Conservation (phyloP, 2,113 vertebrate species). For the Gymnobelideus leadbeateri region DNA sequence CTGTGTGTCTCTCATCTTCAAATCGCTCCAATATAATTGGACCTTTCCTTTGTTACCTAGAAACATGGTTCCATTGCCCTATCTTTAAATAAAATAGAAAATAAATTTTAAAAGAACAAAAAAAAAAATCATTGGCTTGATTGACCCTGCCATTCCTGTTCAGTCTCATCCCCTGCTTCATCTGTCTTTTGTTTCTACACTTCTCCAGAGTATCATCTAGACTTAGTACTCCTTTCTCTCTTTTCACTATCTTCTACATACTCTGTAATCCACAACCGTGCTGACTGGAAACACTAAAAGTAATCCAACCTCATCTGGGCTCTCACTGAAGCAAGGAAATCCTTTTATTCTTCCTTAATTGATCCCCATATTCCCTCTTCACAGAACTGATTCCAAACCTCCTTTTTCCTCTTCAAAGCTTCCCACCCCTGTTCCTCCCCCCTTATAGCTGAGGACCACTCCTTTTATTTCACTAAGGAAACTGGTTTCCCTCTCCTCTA, state of each 20-base stretch:
- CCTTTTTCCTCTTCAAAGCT: background rate
- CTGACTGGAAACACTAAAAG: background rate
- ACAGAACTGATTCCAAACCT: background rate
- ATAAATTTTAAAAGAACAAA: no score
- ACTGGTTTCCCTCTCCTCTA: background rate
- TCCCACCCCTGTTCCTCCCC: background rate
- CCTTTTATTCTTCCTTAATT: background rate
- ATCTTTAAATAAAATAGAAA: no score
- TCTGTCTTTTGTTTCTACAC: background rate
- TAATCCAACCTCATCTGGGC: background rate
- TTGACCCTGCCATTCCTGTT: no score
- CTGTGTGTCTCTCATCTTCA: no score
- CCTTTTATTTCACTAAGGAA: background rate
- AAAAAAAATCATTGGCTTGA: no score
- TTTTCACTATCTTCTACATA: background rate
- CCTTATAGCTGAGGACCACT: background rate
- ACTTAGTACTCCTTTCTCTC: background rate
- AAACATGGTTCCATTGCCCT: no score
- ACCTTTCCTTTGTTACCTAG: no score
- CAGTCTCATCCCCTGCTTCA: background rate
- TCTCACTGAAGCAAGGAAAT: background rate
- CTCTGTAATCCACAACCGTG: background rate
- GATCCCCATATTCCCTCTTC: background rate
- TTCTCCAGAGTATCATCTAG: background rate
- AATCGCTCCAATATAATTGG: no score